These are phyloP conservation scores for Ips typographus DNA, from an alignment of 1,140 invertebrate genomes.

Conservation along the genomic window DNA sequence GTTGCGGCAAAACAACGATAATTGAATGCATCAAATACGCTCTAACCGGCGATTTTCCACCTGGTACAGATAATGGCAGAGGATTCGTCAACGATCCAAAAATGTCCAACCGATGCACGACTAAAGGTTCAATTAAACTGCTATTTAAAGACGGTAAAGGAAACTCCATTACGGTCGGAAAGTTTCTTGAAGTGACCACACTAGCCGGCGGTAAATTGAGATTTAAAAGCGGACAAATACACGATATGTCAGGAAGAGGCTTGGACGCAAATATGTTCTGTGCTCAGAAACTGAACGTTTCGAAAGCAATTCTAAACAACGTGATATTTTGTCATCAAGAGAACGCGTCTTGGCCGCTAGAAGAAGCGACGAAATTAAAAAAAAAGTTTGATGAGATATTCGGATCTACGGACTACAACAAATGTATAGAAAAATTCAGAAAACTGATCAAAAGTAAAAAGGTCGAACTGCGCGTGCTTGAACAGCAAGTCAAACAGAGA, in stretches of 20 bases:
- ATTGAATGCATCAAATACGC: slow-evolving; percentile 93
- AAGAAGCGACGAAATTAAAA: slow-evolving; percentile 92
- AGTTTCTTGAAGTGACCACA: slow-evolving; percentile 20
- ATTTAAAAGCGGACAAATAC: slow-evolving; percentile 48
- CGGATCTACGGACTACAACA: slow-evolving; percentile 90
- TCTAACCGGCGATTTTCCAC: slow-evolving; percentile 86
- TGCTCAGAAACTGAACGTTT: slow-evolving; percentile 74
- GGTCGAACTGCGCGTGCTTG: slow-evolving; percentile 46
- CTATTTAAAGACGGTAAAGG: slow-evolving; percentile 40
- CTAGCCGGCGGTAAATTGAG: slow-evolving; percentile 35
- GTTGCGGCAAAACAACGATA: slow-evolving; percentile 98
- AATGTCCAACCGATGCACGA: slow-evolving; percentile 60
- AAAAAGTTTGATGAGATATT: slow-evolving; percentile 98
- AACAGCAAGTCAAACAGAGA: slow-evolving; percentile 46
- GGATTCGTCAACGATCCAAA: slow-evolving; percentile 94
- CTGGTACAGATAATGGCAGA: slow-evolving; percentile 74
- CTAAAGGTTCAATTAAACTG: slow-evolving; percentile 63
- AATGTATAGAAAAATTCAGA: slow-evolving; percentile 81
- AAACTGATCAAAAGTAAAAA: slow-evolving; percentile 69
- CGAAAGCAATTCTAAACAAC: slow-evolving; percentile 91
- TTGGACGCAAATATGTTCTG: slow-evolving; percentile 71
- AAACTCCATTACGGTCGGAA: slow-evolving; percentile 31
- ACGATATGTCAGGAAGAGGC: slow-evolving; percentile 61
- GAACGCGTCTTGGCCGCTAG: slow-evolving; percentile 94
- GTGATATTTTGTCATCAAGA: slow-evolving; percentile 99